A percentile compares a stretch with the other conserved stretches of the same genome.
Conservation (phyloP, 2,113 vertebrate genomes). For the Sminthopsis crassicaudata region DNA sequence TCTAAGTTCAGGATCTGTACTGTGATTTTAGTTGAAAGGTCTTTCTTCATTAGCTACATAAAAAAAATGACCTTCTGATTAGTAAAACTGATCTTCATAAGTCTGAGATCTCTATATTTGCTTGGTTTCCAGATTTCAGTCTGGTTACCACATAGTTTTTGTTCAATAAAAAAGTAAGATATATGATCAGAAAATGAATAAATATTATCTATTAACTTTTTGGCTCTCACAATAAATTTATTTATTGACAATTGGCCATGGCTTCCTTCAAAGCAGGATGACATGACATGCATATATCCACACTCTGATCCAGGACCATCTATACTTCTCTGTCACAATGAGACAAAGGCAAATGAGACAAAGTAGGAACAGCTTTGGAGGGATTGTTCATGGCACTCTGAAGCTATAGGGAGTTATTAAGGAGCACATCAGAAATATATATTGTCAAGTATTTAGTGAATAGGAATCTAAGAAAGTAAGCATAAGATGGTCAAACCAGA, state of each 20-base stretch:
- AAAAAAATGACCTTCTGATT: neutral
- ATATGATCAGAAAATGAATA: neutral
- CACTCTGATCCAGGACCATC: neutral
- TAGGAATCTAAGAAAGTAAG: neutral
- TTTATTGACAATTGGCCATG: neutral
- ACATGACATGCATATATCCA: neutral
- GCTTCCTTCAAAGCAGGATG: constrained; percentile 1
- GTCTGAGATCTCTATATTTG: neutral
- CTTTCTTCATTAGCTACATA: neutral
- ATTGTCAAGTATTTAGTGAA: neutral
- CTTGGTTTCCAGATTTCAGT: constrained; percentile 1
- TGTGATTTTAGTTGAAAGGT: constrained; percentile 37
- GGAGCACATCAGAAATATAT: neutral
- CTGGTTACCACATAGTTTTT: neutral
- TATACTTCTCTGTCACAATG: neutral
- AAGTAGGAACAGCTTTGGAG: neutral
- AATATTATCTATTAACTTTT: neutral
- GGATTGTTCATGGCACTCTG: neutral
- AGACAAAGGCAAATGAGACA: neutral
- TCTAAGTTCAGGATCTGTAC: neutral
- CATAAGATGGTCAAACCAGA: constrained; percentile 1
- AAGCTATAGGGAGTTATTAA: neutral
- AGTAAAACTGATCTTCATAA: neutral
- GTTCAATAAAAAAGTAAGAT: constrained; percentile 17
- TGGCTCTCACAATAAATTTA: neutral